Evolutionary conservation across 2,888 invertebrate genomes (phyloP).

Genomic region (Torymus tubicola): DNA sequence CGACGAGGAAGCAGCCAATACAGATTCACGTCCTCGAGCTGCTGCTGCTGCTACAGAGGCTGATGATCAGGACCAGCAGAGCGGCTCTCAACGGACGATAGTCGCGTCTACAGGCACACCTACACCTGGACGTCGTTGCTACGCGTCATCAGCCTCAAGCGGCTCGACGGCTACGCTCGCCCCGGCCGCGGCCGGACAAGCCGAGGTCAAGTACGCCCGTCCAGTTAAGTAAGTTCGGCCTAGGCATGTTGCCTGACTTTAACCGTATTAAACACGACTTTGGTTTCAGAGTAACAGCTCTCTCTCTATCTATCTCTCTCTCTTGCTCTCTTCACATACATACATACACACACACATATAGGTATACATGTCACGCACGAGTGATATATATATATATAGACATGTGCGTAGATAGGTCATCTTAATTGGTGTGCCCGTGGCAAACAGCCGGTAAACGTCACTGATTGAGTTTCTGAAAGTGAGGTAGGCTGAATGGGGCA

Average conservation of each 20-base stretch:
- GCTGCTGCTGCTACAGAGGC: conserved; percentile 62
- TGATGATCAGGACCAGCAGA: conserved; percentile 50
- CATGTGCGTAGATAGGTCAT: no score
- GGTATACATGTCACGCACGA: neutral
- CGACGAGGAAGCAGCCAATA: neutral
- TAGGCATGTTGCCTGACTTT: conserved; percentile 59
- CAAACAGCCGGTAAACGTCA: no score
- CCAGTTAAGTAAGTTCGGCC: conserved; percentile 71
- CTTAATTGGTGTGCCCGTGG: no score
- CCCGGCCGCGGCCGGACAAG: conserved; percentile 58
- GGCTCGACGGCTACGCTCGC: neutral
- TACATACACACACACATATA: neutral
- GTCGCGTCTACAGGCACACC: conserved; percentile 64
- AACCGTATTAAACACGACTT: conserved; percentile 38
- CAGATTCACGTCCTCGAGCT: conserved; percentile 62
- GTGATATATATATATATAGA: neutral
- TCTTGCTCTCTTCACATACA: neutral
- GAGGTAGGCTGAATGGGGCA: no score
- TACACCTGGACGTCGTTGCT: conserved; percentile 62
- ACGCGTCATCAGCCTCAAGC: neutral
- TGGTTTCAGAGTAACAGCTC: conserved; percentile 25
- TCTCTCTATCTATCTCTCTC: neutral
- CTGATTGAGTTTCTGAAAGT: no score
- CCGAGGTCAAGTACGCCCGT: conserved; percentile 73
- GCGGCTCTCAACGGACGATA: conserved; percentile 66